A percentile compares a stretch with the other conserved stretches of the same genome.
Conservation (phyloP, 2,888 invertebrate genomes). For the Trichopria drosophilae region DNA sequence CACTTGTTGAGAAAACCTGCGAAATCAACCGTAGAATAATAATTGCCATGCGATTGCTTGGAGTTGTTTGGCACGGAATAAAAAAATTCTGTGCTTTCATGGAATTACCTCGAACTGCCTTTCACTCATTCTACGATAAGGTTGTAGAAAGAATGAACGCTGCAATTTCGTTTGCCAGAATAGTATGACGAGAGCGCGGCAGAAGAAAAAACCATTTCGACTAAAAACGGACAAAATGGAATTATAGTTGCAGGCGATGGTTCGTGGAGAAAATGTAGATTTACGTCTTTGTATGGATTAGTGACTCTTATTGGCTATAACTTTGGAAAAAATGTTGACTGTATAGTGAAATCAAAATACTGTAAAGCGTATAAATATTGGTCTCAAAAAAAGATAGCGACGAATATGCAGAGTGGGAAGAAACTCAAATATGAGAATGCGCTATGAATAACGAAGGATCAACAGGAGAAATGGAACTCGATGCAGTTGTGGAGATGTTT, state of each 20-base stretch:
- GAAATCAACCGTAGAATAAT: conserved; percentile 38
- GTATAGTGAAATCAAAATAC: conserved; percentile 22
- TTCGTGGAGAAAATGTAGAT: conserved; percentile 15
- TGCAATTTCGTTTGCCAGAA: conserved; percentile 8
- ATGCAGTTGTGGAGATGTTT: conserved; percentile 27
- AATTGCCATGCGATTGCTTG: conserved; percentile 35
- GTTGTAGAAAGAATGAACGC: too few species aligned
- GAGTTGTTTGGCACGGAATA: conserved; percentile 26
- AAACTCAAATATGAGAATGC: conserved; percentile 23
- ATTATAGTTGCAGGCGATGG: conserved; percentile 17
- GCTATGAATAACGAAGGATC: conserved; percentile 31
- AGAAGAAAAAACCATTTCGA: conserved; percentile 16
- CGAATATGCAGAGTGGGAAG: conserved; percentile 29
- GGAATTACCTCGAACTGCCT: too few species aligned
- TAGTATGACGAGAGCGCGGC: too few species aligned
- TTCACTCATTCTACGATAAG: too few species aligned
- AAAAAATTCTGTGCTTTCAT: too few species aligned
- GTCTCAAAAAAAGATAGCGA: conserved; percentile 24
- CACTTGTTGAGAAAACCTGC: conserved; percentile 30
- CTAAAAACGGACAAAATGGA: conserved; percentile 10
- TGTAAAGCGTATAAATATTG: conserved; percentile 24
- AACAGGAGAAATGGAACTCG: conserved; percentile 33
- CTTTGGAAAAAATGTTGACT: conserved; percentile 27
- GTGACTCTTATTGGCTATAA: conserved; percentile 25
- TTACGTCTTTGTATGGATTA: conserved; percentile 18